Evolutionary conservation across 2,113 vertebrate species (phyloP).

Genomic region (Alces alces): DNA sequence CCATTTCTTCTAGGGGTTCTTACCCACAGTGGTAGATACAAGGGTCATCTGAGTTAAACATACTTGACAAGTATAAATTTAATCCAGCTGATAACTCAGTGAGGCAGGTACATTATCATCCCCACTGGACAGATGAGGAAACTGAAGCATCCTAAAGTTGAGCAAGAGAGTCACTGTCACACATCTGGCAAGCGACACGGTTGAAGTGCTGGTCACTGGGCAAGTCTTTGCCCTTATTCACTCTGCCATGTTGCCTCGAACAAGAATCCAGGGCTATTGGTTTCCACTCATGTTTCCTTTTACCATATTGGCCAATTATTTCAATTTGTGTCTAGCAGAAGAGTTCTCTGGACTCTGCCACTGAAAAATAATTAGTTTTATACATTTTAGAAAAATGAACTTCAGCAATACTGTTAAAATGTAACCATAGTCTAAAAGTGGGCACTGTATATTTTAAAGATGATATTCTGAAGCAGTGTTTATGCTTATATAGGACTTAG

Average conservation of each 20-base stretch:
- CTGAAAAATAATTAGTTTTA: neutral
- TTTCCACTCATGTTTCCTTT: neutral
- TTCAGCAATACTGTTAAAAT: neutral
- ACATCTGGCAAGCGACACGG: neutral
- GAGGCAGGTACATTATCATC: neutral
- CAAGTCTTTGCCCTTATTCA: neutral
- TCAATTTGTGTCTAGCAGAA: neutral
- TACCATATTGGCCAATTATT: neutral
- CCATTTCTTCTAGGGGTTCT: neutral
- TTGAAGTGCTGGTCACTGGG: neutral
- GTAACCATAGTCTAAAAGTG: neutral
- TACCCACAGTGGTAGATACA: neutral
- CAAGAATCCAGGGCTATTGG: neutral
- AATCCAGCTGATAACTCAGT: neutral
- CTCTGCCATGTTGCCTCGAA: neutral
- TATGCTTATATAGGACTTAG: conserved; percentile 20
- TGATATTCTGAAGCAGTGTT: conserved; percentile 18
- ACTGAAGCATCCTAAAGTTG: neutral
- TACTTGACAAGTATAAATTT: neutral
- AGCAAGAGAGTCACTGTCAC: neutral
- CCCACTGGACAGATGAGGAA: neutral
- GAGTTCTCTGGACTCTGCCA: neutral
- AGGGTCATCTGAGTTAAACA: neutral
- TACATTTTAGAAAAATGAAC: neutral
- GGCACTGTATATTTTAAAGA: neutral